Evolutionary conservation across 2,113 vertebrate species (phyloP).

Genomic region (Eurypyga helias): DNA sequence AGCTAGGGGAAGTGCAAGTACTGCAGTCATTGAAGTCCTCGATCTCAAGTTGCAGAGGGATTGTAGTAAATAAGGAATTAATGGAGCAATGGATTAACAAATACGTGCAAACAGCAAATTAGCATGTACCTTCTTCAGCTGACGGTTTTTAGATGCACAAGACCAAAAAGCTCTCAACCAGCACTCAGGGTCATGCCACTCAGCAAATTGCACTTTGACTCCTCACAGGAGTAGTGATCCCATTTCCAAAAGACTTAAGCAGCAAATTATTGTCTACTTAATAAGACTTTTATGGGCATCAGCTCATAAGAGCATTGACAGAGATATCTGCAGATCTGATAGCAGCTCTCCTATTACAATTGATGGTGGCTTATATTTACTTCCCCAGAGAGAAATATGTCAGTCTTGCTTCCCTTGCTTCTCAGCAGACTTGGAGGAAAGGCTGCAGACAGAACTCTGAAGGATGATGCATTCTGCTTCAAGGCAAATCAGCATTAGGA

Average conservation of each 20-base stretch:
- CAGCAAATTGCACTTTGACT: not conserved
- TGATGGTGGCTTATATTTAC: not conserved
- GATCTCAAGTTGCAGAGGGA: not conserved
- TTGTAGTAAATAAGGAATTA: not conserved
- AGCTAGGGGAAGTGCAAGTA: not conserved
- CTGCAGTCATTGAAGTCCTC: not conserved
- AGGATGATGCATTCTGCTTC: not conserved
- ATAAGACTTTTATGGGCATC: not conserved
- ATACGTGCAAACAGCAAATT: not conserved
- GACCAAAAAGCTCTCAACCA: not conserved
- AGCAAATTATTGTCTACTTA: not conserved
- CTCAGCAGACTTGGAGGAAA: not conserved
- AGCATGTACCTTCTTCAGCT: not conserved
- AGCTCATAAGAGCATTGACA: not conserved
- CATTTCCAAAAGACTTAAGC: not conserved
- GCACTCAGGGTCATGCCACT: not conserved
- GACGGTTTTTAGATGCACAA: not conserved
- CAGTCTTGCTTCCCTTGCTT: not conserved
- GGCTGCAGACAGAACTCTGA: not conserved
- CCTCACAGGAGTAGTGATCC: not conserved
- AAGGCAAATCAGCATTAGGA: not conserved
- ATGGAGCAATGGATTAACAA: not conserved
- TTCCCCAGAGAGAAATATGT: not conserved
- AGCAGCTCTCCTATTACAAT: not conserved
- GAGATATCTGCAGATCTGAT: not conserved